Conservation (phyloP, 2,113 vertebrate species). For the Aegithalos caudatus region DNA sequence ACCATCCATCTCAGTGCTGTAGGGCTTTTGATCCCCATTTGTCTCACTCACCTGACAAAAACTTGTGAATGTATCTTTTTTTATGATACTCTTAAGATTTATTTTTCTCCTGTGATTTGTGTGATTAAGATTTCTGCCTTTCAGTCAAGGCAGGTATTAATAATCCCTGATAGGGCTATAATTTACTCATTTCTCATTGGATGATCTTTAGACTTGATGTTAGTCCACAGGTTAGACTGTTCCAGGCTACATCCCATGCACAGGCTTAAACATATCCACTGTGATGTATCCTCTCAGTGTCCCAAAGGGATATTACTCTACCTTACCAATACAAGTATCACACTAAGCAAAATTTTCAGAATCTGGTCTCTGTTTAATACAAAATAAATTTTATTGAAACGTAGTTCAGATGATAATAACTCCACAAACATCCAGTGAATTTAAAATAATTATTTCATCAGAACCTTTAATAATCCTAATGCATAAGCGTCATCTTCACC, state of each 20-base stretch:
- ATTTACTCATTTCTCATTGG: not conserved
- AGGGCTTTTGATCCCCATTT: not conserved
- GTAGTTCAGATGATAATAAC: not conserved
- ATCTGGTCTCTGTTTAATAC: not conserved
- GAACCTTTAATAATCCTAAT: not conserved
- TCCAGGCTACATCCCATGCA: not conserved
- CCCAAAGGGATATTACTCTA: not conserved
- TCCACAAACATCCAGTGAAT: not conserved
- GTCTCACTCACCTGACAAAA: not conserved
- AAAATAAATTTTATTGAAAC: not conserved
- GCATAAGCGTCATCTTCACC: not conserved
- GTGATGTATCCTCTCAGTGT: not conserved
- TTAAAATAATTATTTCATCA: not conserved
- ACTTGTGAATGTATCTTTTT: not conserved
- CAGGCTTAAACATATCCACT: not conserved
- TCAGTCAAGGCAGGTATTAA: not conserved
- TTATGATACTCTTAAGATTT: too few relatives aligned
- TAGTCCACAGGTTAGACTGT: not conserved
- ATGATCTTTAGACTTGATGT: not conserved
- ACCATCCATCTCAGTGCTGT: not conserved
- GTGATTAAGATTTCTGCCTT: not conserved
- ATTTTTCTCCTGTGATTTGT: not conserved
- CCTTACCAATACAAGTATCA: not conserved
- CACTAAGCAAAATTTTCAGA: not conserved
- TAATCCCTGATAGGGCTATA: not conserved